These are phyloP conservation scores for Cantharis rufa DNA, from an alignment of 2,888 invertebrate genomes.

Conservation along the genomic window DNA sequence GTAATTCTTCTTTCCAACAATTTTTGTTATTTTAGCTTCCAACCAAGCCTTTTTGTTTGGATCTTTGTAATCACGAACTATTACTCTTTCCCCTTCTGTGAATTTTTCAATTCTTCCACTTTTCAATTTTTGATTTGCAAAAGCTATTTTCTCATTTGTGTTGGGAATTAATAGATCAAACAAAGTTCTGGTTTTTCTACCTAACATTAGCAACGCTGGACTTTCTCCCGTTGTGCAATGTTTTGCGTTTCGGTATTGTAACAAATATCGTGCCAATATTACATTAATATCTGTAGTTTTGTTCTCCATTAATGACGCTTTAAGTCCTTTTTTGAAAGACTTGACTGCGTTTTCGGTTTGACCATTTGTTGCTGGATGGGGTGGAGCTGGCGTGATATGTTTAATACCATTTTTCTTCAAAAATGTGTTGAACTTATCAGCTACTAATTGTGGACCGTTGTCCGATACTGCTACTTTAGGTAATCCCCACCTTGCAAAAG, in stretches of 20 bases:
- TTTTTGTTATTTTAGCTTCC: not conserved
- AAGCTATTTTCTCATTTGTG: not conserved
- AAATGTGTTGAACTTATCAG: not conserved
- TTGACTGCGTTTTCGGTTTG: not conserved
- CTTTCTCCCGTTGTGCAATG: not conserved
- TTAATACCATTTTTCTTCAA: not conserved
- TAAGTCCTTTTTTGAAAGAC: not conserved
- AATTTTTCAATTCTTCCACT: not conserved
- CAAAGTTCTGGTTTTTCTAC: not conserved
- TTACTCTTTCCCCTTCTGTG: not conserved
- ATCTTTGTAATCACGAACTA: not conserved
- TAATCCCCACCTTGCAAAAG: not conserved
- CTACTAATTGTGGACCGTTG: not conserved
- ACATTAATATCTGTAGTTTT: not conserved
- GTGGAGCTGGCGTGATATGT: not conserved
- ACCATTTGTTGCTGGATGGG: not conserved
- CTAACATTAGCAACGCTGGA: not conserved
- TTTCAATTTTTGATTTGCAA: not conserved
- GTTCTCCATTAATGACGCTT: not conserved
- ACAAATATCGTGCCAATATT: not conserved
- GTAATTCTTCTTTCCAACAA: not conserved
- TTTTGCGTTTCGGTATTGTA: not conserved
- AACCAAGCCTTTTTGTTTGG: not conserved
- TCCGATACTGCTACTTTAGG: not conserved
- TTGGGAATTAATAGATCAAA: not conserved